These are phyloP conservation scores for Himantopus leucocephalus DNA, from an alignment of 2,113 vertebrate genomes.

Conservation along the genomic window DNA sequence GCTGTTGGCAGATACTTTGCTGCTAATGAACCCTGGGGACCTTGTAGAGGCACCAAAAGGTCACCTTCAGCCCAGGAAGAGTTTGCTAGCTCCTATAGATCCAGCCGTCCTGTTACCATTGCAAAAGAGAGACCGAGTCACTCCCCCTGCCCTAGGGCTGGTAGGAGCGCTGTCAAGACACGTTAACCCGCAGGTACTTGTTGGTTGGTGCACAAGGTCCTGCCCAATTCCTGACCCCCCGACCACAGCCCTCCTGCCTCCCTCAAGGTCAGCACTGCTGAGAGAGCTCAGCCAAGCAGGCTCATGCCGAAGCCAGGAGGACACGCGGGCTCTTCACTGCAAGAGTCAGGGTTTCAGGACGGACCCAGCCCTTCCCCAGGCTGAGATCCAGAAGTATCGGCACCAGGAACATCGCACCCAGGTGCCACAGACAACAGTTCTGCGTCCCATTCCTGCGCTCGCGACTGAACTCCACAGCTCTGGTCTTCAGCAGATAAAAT, in stretches of 20 bases:
- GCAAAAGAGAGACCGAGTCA: neutral
- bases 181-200: neutral
- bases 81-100: neutral
- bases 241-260: neutral
- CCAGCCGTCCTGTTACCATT: neutral
- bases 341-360: neutral
- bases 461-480: neutral
- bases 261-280: neutral
- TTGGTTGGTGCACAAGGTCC: neutral
- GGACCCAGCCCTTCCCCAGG: neutral
- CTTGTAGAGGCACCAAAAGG: neutral
- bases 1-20: neutral
- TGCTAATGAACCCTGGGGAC: neutral
- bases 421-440: neutral
- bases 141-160: neutral
- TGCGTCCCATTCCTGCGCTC: neutral
- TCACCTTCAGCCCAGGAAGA: neutral
- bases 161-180: neutral
- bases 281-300: neutral
- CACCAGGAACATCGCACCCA: neutral
- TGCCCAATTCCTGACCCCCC: neutral
- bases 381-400: neutral
- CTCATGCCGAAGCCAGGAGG: neutral
- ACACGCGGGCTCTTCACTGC: neutral
- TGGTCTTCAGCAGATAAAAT: neutral